Conservation (phyloP, 2,797 vertebrate species). For the Euphonia xanthogaster region DNA sequence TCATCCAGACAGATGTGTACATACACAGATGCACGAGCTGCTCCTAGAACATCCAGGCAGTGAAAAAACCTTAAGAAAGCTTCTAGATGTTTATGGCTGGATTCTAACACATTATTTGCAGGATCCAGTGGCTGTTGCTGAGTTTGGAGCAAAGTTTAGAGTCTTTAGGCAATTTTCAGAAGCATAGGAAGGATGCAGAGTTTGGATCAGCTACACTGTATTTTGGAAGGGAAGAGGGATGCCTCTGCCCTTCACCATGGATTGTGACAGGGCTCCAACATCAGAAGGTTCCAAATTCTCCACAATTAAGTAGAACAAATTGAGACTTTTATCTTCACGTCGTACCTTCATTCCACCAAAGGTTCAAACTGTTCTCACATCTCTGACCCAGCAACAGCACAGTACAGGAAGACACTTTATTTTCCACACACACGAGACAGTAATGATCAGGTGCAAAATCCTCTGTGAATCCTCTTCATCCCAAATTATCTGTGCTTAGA, state of each 20-base stretch:
- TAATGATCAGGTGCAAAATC: not conserved
- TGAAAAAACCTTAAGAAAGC: not conserved
- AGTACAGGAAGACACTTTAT: not conserved
- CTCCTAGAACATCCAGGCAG: not conserved
- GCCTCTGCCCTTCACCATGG: not conserved
- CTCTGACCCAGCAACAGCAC: not conserved
- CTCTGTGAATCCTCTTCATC: not conserved
- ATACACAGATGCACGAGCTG: not conserved
- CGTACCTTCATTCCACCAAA: not conserved
- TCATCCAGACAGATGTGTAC: not conserved
- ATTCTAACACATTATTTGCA: not conserved
- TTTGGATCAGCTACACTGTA: not conserved
- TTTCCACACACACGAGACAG: not conserved
- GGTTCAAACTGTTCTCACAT: not conserved
- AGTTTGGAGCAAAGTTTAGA: not conserved
- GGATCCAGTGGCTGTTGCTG: not conserved
- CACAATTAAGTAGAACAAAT: not conserved
- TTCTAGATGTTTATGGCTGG: not conserved
- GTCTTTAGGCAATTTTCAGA: not conserved
- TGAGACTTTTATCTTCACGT: not conserved
- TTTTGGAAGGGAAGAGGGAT: not conserved
- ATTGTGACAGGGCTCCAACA: not conserved
- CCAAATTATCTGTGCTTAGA: not conserved
- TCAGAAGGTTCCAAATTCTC: not conserved
- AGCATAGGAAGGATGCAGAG: not conserved